These are phyloP conservation scores for Teinopalpus imperialis DNA, from an alignment of 2,888 invertebrate genomes.

Conservation along the genomic window DNA sequence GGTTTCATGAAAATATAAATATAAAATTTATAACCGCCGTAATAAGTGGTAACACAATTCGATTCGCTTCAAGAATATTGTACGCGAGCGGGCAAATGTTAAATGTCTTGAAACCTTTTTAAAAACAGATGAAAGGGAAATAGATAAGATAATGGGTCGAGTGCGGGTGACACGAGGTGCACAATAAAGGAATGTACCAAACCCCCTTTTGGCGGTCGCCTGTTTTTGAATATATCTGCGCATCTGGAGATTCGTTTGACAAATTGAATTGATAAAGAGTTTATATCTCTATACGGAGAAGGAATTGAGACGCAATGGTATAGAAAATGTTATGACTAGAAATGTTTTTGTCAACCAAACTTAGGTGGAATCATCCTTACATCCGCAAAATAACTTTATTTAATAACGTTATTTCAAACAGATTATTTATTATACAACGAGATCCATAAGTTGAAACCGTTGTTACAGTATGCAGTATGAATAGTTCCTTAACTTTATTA, in stretches of 20 bases:
- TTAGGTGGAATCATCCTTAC: too few species aligned
- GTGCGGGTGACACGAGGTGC: slow-evolving; percentile 18
- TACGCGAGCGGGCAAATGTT: slow-evolving; percentile 1
- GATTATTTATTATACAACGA: too few species aligned
- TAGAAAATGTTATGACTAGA: too few species aligned
- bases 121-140: slow-evolving; percentile 25
- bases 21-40: too few species aligned
- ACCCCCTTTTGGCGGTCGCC: slow-evolving; percentile 12
- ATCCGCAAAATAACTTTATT: too few species aligned
- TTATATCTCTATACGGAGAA: slow-evolving; percentile 7
- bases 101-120: slow-evolving; percentile 23
- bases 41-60: slow-evolving; percentile 2
- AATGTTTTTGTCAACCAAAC: too few species aligned
- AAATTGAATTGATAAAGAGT: slow-evolving; percentile 26
- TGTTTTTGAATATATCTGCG: slow-evolving; percentile 27
- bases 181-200: slow-evolving; percentile 22
- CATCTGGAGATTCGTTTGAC: slow-evolving; percentile 21
- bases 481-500: too few species aligned
- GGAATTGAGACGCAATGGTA: not conserved
- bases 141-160: slow-evolving; percentile 23
- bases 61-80: slow-evolving; percentile 1
- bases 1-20: too few species aligned
- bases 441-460: too few species aligned
- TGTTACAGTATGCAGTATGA: too few species aligned
- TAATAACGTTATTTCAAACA: too few species aligned